phyloP scores from a whole-genome alignment of 1,140 invertebrate species.

The Alviniconcha marisindica region DNA sequence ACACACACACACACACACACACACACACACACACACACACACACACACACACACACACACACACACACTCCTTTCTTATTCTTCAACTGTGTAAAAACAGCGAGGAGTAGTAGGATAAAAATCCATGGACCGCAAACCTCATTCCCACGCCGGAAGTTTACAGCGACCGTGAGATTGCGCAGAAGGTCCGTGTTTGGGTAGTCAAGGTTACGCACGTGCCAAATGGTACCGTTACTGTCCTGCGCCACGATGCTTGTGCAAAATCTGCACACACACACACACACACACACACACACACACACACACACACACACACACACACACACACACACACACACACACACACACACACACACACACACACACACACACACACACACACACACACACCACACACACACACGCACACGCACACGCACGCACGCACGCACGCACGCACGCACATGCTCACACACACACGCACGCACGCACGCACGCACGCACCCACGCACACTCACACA shows the following conservation, averaged over 20 bases:
- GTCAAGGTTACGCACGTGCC: slow-evolving; percentile 72
- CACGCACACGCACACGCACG: neutral
- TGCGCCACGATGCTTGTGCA: slow-evolving; percentile 73
- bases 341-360: slow-evolving; percentile 7
- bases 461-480: no score
- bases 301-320: slow-evolving; percentile 11
- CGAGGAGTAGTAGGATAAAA: no score
- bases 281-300: no score
- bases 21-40: no score
- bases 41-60: no score
- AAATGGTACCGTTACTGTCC: slow-evolving; percentile 64
- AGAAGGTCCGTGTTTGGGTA: slow-evolving; percentile 63
- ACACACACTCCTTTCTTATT: no score
- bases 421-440: no score
- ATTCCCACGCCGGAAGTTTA: slow-evolving; percentile 60
- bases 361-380: neutral
- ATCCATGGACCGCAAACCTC: no score
- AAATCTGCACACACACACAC: slow-evolving; percentile 36
- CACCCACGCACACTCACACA: no score
- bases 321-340: slow-evolving; percentile 10
- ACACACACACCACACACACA: neutral
- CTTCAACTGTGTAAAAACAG: no score
- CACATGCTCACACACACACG: no score
- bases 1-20: no score
- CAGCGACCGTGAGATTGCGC: slow-evolving; percentile 64